A percentile compares a stretch with the other conserved stretches of the same genome.
Conservation (phyloP, 2,113 vertebrate species). For the Microcebus tavaratra region DNA sequence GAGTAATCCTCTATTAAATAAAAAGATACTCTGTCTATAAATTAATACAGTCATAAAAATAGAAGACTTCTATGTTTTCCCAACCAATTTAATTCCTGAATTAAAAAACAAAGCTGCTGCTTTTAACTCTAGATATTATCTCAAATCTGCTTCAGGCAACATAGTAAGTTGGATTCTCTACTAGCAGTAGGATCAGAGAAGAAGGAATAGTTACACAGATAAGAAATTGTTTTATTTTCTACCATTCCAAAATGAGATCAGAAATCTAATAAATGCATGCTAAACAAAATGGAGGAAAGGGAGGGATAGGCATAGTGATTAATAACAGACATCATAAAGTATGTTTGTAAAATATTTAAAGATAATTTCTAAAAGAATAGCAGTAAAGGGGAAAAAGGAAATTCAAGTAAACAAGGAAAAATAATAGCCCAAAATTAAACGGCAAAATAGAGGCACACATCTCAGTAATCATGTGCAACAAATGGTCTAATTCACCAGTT, state of each 20-base stretch:
- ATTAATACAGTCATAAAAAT: constrained; percentile 15
- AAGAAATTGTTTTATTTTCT: not conserved
- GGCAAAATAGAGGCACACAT: not conserved
- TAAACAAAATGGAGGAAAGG: not conserved
- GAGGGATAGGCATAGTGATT: not conserved
- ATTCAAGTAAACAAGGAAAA: not conserved
- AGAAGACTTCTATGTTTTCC: not conserved
- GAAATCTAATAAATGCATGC: not conserved
- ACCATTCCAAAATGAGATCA: not conserved
- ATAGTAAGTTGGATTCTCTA: not conserved
- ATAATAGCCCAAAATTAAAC: not conserved
- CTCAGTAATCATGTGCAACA: not conserved
- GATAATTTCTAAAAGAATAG: not conserved
- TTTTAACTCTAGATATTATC: not conserved
- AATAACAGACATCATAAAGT: not conserved
- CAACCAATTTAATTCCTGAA: not conserved
- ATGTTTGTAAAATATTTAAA: not conserved
- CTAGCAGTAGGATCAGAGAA: not conserved
- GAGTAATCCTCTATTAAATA: not conserved
- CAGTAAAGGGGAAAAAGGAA: not conserved
- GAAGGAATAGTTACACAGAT: not conserved
- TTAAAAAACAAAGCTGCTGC: not conserved
- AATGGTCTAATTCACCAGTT: not conserved
- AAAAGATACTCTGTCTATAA: constrained; percentile 20
- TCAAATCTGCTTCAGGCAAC: not conserved